Conservation (phyloP, 2,888 invertebrate genomes). For the Leptinotarsa tumamoca region DNA sequence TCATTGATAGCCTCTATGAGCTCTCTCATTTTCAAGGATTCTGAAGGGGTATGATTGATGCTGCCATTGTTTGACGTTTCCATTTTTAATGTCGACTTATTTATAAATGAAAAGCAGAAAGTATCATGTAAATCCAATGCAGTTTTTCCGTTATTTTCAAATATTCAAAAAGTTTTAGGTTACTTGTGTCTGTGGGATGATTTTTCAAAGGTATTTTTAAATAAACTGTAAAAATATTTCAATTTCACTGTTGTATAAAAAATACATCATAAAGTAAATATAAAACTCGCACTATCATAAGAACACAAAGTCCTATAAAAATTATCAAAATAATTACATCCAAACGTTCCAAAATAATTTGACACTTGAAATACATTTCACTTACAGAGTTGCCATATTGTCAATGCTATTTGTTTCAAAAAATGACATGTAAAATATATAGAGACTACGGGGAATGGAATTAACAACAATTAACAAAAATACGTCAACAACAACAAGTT, state of each 20-base stretch:
- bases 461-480: too few relatives aligned
- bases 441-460: too few relatives aligned
- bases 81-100: constrained; percentile 26
- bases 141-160: constrained; percentile 7
- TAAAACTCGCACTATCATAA: constrained; percentile 8
- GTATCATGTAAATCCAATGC: not conserved
- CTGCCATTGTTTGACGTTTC: constrained; percentile 34
- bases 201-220: not conserved
- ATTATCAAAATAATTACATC: constrained; percentile 29
- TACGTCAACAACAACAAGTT: too few relatives aligned
- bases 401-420: too few relatives aligned
- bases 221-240: not conserved
- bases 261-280: constrained; percentile 13
- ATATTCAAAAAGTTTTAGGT: not conserved
- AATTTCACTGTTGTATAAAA: not conserved
- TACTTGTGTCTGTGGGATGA: not conserved
- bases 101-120: not conserved
- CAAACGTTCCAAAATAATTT: constrained; percentile 30
- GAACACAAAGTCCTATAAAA: constrained; percentile 21
- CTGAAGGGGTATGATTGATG: constrained; percentile 29
- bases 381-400: not conserved
- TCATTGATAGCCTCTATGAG: constrained; percentile 46
- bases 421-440: too few relatives aligned
- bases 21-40: constrained; percentile 40
- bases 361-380: constrained; percentile 33